Conservation (phyloP, 2,113 vertebrate genomes). For the Oxyruncus cristatus region DNA sequence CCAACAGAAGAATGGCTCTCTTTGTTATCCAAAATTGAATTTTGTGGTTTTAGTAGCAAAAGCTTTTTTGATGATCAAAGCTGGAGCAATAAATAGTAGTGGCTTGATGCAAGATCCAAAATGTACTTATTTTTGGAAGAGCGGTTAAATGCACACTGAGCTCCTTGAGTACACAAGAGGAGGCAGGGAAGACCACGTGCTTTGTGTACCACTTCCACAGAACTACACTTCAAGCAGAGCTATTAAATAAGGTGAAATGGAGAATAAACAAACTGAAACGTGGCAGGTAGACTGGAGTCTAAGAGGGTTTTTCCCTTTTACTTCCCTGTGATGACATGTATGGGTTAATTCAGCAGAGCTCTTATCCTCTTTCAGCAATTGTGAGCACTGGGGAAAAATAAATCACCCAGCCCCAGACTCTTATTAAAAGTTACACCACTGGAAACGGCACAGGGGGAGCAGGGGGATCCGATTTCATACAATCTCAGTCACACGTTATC, state of each 20-base stretch:
- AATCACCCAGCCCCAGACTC: conserved; percentile 59
- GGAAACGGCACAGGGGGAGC: conserved; percentile 41
- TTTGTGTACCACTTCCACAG: not conserved
- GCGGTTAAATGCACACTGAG: not conserved
- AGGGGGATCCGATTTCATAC: conserved; percentile 59
- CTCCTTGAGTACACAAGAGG: not conserved
- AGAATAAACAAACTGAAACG: not conserved
- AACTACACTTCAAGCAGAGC: not conserved
- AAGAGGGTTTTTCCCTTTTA: not conserved
- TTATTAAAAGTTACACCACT: conserved; percentile 68
- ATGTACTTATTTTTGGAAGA: not conserved
- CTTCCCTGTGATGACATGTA: not conserved
- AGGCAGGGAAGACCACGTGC: not conserved
- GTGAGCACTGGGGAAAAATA: conserved; percentile 53
- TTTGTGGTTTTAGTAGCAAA: conserved; percentile 26
- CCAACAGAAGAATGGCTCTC: not conserved
- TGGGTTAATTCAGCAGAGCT: conserved; percentile 49
- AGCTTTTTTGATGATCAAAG: conserved; percentile 49
- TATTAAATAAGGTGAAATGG: not conserved
- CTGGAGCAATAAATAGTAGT: conserved; percentile 33
- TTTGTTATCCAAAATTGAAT: conserved; percentile 31
- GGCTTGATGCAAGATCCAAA: conserved; percentile 11
- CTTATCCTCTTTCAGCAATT: conserved; percentile 60
- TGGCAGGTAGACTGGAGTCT: not conserved
- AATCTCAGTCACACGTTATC: conserved; percentile 29